phyloP scores from a whole-genome alignment of 2,113 vertebrate genomes.

The Gnathonemus echidnorhynchus region DNA sequence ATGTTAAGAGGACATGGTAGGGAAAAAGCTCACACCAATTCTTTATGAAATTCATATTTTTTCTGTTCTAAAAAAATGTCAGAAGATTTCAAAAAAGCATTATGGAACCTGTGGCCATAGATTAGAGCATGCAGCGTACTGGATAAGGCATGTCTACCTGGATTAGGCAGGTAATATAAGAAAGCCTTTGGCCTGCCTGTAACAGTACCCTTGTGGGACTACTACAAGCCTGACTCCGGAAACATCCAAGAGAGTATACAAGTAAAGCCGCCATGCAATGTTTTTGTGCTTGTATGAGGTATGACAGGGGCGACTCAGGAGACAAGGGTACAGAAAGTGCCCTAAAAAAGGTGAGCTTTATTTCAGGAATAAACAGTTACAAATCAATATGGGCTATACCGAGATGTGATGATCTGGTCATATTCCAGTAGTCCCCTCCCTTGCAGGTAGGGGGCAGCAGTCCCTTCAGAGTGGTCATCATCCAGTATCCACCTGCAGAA shows the following conservation, averaged over 20 bases:
- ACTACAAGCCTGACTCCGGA: not conserved
- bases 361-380: not conserved
- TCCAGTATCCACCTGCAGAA: not conserved
- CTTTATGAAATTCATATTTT: not conserved
- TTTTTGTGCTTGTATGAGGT: not conserved
- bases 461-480: not conserved
- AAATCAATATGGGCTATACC: not conserved
- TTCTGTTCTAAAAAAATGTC: not conserved
- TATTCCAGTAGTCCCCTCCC: not conserved
- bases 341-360: not conserved
- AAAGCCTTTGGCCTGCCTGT: not conserved
- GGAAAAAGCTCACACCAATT: not conserved
- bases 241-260: not conserved
- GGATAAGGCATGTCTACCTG: not conserved
- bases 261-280: not conserved
- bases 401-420: not conserved
- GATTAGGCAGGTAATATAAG: not conserved
- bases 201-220: not conserved
- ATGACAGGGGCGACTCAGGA: not conserved
- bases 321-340: not conserved
- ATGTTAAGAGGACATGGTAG: not conserved
- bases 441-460: not conserved
- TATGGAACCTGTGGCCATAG: not conserved
- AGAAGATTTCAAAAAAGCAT: not conserved
- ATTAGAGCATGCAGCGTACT: not conserved